Percentiles rank a stretch among this genome's conserved stretches.
These are phyloP conservation scores for Amphiura filiformis DNA, from an alignment of 35 echinoderm and acorn worm species.

Conservation along the genomic window DNA sequence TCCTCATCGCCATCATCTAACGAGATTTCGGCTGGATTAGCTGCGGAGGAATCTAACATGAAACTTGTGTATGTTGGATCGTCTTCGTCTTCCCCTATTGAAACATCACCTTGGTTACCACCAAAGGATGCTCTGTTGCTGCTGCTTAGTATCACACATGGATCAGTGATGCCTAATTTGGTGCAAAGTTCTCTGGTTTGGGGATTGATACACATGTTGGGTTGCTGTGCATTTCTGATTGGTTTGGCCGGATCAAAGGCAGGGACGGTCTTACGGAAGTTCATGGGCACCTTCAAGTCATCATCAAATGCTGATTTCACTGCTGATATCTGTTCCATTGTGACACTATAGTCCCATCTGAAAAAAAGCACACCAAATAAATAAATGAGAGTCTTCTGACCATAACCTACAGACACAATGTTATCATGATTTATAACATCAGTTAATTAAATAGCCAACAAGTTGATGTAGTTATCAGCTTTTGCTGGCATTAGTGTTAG, in stretches of 20 bases:
- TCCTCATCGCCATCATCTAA: constrained; percentile 68
- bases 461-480: no score
- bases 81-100: constrained; percentile 55
- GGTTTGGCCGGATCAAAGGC: constrained; percentile 68
- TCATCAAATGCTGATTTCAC: constrained; percentile 61
- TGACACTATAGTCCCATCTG: constrained; percentile 66
- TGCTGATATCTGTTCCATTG: constrained; percentile 49
- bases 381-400: background rate
- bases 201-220: constrained; percentile 58
- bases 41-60: constrained; percentile 25
- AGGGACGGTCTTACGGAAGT: constrained; percentile 73
- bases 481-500: no score
- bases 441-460: background rate
- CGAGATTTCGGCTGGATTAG: constrained; percentile 82
- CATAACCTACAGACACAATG: background rate
- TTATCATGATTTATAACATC: background rate
- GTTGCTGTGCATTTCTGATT: constrained; percentile 45
- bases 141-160: constrained; percentile 35
- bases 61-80: constrained; percentile 57
- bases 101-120: constrained; percentile 2
- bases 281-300: constrained; percentile 64
- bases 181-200: constrained; percentile 82
- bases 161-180: constrained; percentile 61
- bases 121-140: constrained; percentile 22
- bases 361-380: no score